These are phyloP conservation scores for Amphipoea oculea DNA, from an alignment of 2,888 invertebrate species.

Conservation along the genomic window DNA sequence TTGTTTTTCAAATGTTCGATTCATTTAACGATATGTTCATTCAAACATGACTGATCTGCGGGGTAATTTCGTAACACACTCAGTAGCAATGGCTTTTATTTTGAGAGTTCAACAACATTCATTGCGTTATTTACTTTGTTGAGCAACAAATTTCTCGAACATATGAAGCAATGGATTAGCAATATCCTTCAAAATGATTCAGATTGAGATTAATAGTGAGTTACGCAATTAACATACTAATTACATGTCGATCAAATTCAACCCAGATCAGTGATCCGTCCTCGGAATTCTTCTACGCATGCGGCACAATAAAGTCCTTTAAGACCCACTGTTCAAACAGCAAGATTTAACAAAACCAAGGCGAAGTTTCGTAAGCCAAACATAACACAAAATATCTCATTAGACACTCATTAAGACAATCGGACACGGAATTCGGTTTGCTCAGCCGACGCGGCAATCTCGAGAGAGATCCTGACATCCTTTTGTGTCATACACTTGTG, in stretches of 20 bases:
- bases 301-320: constrained; percentile 30
- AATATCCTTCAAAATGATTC: no score
- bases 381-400: constrained; percentile 77
- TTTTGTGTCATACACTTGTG: constrained; percentile 83
- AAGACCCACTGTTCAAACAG: constrained; percentile 55
- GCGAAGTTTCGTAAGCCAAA: constrained; percentile 73
- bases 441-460: constrained; percentile 81
- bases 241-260: constrained; percentile 25
- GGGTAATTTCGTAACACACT: no score
- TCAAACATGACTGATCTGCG: constrained; percentile 1
- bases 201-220: no score
- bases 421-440: constrained; percentile 81
- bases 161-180: no score
- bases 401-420: constrained; percentile 80
- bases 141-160: no score
- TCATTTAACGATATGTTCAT: background rate
- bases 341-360: constrained; percentile 63
- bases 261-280: constrained; percentile 3
- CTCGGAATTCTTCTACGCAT: constrained; percentile 38
- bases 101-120: no score
- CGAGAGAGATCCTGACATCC: constrained; percentile 81
- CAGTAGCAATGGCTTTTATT: no score
- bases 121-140: no score
- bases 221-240: constrained; percentile 6
- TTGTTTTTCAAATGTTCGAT: no score